Evolutionary conservation across 2,888 invertebrate species (phyloP), one percentile per base, ranked within the genome.

Genomic region (Brachyopa scutellaris): DNA sequence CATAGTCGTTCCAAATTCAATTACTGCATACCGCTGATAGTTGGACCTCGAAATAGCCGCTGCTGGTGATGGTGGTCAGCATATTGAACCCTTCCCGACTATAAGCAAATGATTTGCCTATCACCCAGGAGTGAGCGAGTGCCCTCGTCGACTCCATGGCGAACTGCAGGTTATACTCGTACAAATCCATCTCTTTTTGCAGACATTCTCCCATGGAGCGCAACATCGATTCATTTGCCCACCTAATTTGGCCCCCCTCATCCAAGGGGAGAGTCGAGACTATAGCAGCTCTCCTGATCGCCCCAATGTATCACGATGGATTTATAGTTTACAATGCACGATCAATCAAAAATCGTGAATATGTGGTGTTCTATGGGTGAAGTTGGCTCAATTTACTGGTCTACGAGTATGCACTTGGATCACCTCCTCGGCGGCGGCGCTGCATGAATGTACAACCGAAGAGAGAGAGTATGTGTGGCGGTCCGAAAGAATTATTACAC

Each of bases 271-370:
- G 31, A 40, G 23, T 23, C 62, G 17, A 51, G 51, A 40, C 74
- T 74, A 26, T 6, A 17, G 45, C 61, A 69, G 62, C 86, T 88
- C 87, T 88, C 90, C 90, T 90, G 90, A 90, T 90, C 89, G 90
- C 90, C 90, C 85, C 88, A 89, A 90, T 90, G 90, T 90, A 90
- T 90, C 90, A 90, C 90, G 90, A 90, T 89, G 88, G 88, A 89
- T 89, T 90, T 89, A 89, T 89, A 90, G 90, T 89, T 89, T 90
- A 89, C 88, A 89, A 89, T 90, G 89, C 90, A 90, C 90, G 90
- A 90, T 90, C 90, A 90, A 90, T 90, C 90, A 90, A 90, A 89
- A 90, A 89, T 88, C 89, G 88, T 88, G 88, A 88, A 86, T 85
- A 85, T 84, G 78, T 86, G 80, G 83, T 84, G 82, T 84, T 84